Evolutionary conservation across 2,113 vertebrate species (phyloP).

Genomic region (Apistogramma diplotaenia): DNA sequence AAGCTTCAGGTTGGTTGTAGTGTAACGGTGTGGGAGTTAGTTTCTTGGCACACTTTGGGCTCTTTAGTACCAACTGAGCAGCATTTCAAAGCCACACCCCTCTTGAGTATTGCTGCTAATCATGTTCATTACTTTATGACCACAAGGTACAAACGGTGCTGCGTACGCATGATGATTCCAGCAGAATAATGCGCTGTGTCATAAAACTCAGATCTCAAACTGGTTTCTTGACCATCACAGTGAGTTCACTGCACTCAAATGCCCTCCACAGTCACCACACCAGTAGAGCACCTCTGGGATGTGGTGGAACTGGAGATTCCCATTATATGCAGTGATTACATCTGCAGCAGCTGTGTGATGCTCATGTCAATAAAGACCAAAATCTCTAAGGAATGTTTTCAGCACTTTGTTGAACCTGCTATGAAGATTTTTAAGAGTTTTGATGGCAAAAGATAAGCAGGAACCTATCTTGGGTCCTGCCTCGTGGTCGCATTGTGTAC

Average conservation of each 20-base stretch:
- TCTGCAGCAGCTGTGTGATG: no score
- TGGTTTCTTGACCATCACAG: not conserved
- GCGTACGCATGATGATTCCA: not conserved
- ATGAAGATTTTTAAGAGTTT: no score
- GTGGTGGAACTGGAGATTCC: not conserved
- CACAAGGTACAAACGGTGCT: not conserved
- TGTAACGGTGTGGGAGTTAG: no score
- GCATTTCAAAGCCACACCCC: not conserved
- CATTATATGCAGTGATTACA: accelerated
- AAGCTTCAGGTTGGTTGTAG: no score
- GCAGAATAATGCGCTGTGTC: not conserved
- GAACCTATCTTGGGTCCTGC: no score
- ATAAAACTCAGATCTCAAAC: not conserved
- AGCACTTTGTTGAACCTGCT: no score
- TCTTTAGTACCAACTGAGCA: not conserved
- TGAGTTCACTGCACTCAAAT: not conserved
- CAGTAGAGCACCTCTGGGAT: not conserved
- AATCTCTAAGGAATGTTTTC: no score
- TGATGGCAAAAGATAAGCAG: no score
- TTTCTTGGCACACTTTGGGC: not conserved
- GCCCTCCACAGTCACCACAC: not conserved
- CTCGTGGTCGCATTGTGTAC: no score
- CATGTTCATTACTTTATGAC: not conserved
- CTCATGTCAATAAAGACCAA: not conserved
- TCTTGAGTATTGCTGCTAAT: no score